These are phyloP conservation scores for Calameuta filiformis DNA, from an alignment of 2,888 invertebrate species.

Conservation along the genomic window DNA sequence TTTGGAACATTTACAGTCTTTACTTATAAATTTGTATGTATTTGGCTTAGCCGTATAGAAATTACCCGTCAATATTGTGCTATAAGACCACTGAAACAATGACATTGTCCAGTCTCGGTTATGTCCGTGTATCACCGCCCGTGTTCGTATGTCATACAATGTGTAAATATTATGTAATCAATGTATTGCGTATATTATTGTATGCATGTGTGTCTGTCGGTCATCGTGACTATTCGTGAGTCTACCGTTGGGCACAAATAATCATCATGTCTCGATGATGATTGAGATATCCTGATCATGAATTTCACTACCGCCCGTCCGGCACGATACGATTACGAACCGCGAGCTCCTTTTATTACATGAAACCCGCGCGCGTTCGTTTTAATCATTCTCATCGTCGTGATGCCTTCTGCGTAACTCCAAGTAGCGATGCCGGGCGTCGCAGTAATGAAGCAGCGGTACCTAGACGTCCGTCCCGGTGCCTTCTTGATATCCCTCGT, in stretches of 20 bases:
- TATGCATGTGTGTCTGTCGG: conserved; percentile 15
- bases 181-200: conserved; percentile 28
- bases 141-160: conserved; percentile 16
- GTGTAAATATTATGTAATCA: conserved; percentile 12
- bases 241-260: conserved; percentile 21
- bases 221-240: conserved; percentile 11
- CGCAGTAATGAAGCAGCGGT: conserved; percentile 61
- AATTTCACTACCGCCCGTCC: conserved; percentile 55
- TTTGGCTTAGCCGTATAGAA: conserved; percentile 37
- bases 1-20: conserved; percentile 56
- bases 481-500: conserved; percentile 93
- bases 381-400: conserved; percentile 38
- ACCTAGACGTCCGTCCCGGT: conserved; percentile 90
- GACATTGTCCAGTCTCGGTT: conserved; percentile 22
- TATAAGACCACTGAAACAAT: conserved; percentile 46
- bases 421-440: conserved; percentile 57
- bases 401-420: conserved; percentile 56
- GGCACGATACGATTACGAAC: conserved; percentile 34
- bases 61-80: conserved; percentile 54
- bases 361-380: background rate
- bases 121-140: conserved; percentile 1
- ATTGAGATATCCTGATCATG: background rate
- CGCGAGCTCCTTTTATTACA: conserved; percentile 10
- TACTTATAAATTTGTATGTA: conserved; percentile 33
- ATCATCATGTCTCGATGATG: background rate